phyloP scores from a whole-genome alignment of 1,140 invertebrate species.

The Halesus radiatus region DNA sequence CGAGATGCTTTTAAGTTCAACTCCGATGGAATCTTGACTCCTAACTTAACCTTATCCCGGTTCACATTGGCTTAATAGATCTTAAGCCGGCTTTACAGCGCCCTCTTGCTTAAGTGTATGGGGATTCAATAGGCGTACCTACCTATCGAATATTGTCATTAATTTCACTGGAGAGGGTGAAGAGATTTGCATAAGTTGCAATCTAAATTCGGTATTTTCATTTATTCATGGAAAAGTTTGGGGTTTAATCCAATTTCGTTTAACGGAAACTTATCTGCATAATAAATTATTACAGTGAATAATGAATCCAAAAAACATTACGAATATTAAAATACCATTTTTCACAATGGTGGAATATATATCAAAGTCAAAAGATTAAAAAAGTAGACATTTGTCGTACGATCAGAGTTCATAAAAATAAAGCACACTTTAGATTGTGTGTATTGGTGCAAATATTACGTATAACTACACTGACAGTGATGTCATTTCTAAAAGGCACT shows the following conservation, averaged over 20 bases:
- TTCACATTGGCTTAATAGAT: constrained; percentile 9
- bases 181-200: background rate
- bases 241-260: no score
- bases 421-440: no score
- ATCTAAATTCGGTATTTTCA: background rate
- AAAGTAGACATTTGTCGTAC: no score
- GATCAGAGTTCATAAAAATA: no score
- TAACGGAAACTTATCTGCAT: background rate
- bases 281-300: background rate
- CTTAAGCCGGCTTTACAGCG: background rate
- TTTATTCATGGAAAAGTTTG: no score
- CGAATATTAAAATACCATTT: background rate
- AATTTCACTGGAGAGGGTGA: background rate
- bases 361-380: no score
- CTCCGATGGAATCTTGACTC: background rate
- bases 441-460: no score
- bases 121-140: background rate
- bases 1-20: constrained; percentile 12
- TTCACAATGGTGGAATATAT: background rate
- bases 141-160: constrained; percentile 2
- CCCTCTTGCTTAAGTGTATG: background rate
- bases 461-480: no score
- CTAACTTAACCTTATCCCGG: background rate
- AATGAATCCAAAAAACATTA: background rate
- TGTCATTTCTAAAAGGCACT: no score